Percentiles rank a stretch among this genome's conserved stretches.
Evolutionary conservation across 2,797 vertebrate genomes (phyloP).

Genomic region (Serranus cabrilla): DNA sequence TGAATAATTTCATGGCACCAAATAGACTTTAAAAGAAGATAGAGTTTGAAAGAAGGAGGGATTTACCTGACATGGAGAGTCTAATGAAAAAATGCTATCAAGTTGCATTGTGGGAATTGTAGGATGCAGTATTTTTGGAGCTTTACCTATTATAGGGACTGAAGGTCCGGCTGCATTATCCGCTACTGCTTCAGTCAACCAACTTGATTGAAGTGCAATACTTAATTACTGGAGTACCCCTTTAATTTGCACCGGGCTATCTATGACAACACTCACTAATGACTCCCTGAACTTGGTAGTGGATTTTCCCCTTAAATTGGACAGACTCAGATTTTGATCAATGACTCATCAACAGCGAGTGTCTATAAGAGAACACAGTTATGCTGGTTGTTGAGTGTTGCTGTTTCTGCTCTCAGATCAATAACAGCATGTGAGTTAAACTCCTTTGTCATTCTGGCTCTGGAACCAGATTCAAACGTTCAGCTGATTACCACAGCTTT

Average conservation of each 20-base stretch:
- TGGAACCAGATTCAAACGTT: neutral
- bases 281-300: neutral
- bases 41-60: neutral
- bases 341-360: neutral
- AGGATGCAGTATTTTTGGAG: neutral
- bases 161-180: too few species aligned
- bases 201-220: neutral
- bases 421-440: neutral
- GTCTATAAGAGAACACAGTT: neutral
- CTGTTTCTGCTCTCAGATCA: neutral
- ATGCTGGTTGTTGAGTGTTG: neutral
- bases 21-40: too few species aligned
- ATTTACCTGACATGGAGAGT: neutral
- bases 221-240: neutral
- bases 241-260: neutral
- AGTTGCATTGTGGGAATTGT: slow-evolving; percentile 18
- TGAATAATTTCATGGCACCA: too few species aligned
- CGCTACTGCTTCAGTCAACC: neutral
- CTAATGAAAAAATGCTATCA: neutral
- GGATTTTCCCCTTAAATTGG: neutral
- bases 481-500: neutral
- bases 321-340: slow-evolving; percentile 8
- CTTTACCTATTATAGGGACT: neutral
- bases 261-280: neutral
- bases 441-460: neutral